Evolutionary conservation across 2,888 invertebrate genomes (phyloP).

Genomic region (Scaptomyza caliginosa): DNA sequence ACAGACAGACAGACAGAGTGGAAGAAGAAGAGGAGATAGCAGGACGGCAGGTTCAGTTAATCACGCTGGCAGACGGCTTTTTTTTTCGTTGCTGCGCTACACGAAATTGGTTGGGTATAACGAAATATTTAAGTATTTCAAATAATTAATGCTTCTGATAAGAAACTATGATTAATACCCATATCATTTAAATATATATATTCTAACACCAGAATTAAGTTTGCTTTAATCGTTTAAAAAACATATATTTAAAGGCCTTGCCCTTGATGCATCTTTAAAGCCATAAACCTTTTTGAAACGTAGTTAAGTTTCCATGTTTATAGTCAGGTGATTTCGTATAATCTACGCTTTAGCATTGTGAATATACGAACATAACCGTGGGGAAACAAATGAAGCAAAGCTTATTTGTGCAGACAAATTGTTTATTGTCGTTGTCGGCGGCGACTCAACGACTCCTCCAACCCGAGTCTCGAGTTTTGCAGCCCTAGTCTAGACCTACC

Average conservation of each 20-base stretch:
- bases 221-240: no score
- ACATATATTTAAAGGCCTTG: no score
- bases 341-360: neutral
- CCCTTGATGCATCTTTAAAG: no score
- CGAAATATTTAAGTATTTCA: neutral
- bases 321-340: neutral
- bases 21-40: conserved; percentile 6
- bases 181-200: no score
- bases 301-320: neutral
- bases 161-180: no score
- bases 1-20: conserved; percentile 2
- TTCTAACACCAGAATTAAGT: no score
- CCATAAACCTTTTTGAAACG: neutral
- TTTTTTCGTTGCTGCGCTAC: conserved; percentile 55
- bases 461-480: neutral
- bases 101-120: neutral
- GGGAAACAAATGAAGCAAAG: conserved; percentile 23
- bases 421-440: conserved; percentile 46
- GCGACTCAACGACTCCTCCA: conserved; percentile 17
- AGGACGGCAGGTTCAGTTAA: conserved; percentile 38
- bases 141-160: no score
- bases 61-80: conserved; percentile 60
- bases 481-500: conserved; percentile 29
- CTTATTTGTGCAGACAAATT: conserved; percentile 40
- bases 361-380: neutral